These are phyloP conservation scores for Ips nitidus DNA, from an alignment of 1,140 invertebrate species.

Conservation along the genomic window DNA sequence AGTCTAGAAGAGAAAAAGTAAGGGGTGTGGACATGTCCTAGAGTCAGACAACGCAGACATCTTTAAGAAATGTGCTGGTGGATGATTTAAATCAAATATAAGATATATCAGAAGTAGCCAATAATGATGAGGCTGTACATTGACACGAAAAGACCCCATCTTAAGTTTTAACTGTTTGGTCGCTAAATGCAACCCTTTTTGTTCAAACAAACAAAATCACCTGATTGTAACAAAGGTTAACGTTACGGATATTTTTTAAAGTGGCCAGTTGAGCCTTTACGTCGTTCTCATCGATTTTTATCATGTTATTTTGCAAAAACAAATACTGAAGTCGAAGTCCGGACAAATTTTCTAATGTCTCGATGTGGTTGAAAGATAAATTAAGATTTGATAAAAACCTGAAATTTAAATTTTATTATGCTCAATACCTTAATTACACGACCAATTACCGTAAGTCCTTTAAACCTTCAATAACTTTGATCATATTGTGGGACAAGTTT, in stretches of 20 bases:
- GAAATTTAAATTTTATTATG: neutral
- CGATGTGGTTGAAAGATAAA: conserved; percentile 35
- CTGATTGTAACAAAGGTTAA: conserved; percentile 35
- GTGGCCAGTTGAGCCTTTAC: conserved; percentile 27
- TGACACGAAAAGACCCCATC: no score
- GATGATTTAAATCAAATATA: no score
- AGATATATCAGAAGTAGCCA: no score
- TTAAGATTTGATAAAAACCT: conserved; percentile 35
- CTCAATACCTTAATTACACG: neutral
- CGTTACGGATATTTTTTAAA: conserved; percentile 28
- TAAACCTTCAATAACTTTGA: conserved; percentile 39
- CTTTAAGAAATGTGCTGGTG: no score
- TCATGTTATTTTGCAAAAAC: conserved; percentile 27
- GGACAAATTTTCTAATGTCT: conserved; percentile 27
- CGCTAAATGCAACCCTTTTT: neutral
- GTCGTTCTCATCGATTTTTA: neutral
- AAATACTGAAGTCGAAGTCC: conserved; percentile 23
- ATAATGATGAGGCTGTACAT: no score
- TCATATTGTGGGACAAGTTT: conserved; percentile 43
- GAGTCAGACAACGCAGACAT: no score
- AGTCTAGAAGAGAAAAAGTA: no score
- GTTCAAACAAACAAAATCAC: neutral
- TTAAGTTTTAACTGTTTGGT: neutral
- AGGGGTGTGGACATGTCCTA: no score
- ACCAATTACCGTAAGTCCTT: conserved; percentile 38